Evolutionary conservation across 2,113 vertebrate species (phyloP).

Genomic region (Furnarius figulus): DNA sequence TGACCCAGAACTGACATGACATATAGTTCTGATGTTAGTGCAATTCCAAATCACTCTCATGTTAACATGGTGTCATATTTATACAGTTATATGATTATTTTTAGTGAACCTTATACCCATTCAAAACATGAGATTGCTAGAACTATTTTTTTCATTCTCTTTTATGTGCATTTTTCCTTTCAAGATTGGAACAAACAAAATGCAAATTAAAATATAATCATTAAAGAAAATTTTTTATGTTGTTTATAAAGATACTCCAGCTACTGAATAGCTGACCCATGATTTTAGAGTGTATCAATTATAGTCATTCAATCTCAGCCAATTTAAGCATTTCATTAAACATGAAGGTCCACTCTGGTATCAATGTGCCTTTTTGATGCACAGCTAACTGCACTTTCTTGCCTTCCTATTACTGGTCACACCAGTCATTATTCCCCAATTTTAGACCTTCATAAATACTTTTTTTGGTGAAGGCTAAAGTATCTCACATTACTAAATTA

Average conservation of each 20-base stretch:
- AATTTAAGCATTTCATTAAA: conserved; percentile 32
- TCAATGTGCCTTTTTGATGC: neutral
- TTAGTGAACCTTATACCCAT: neutral
- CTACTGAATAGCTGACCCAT: neutral
- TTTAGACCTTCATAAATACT: neutral
- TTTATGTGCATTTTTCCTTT: neutral
- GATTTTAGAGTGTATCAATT: conserved; percentile 33
- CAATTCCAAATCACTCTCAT: neutral
- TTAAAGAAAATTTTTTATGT: neutral
- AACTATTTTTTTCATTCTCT: neutral
- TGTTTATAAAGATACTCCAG: neutral
- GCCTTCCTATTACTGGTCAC: neutral
- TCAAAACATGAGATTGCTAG: neutral
- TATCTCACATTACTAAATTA: neutral
- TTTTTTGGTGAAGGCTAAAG: neutral
- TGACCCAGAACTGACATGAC: neutral
- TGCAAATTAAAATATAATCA: neutral
- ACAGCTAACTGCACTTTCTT: neutral
- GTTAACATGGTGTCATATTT: neutral
- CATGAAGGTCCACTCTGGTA: neutral
- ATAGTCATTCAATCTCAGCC: neutral
- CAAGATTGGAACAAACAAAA: neutral
- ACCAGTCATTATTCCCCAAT: neutral
- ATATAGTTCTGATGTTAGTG: neutral
- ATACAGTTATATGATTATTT: neutral